Conservation (phyloP, 2,113 vertebrate species). For the Hyaena hyaena region DNA sequence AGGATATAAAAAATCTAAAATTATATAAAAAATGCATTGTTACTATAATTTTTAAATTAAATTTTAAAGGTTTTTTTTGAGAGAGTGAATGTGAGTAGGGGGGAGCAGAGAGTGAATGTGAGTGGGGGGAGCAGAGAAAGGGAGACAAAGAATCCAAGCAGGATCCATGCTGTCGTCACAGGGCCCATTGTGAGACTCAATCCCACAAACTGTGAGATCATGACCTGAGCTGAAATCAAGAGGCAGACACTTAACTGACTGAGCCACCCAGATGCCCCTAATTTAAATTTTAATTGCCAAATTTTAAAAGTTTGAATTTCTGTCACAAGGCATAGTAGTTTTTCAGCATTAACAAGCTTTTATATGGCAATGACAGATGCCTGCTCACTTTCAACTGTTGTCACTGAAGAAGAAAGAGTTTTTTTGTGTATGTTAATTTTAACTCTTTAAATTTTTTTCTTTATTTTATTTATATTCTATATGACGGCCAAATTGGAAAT, state of each 20-base stretch:
- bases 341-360: not conserved
- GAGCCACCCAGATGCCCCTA: too few relatives aligned
- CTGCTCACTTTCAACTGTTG: not conserved
- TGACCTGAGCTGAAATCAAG: too few relatives aligned
- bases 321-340: not conserved
- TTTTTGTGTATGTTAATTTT: not conserved
- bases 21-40: not conserved
- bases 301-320: not conserved
- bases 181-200: too few relatives aligned
- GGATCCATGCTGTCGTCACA: too few relatives aligned
- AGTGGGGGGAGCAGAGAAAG: too few relatives aligned
- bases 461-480: not conserved
- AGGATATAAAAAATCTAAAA: not conserved
- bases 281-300: not conserved
- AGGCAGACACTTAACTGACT: too few relatives aligned
- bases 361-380: not conserved
- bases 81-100: too few relatives aligned
- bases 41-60: not conserved
- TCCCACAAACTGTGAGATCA: too few relatives aligned
- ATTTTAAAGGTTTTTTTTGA: not conserved
- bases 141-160: too few relatives aligned
- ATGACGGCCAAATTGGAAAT: not conserved
- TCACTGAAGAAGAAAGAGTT: not conserved
- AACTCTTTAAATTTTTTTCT: not conserved
- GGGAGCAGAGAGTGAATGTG: too few relatives aligned